Evolutionary conservation across 1,140 invertebrate species (phyloP).

Genomic region (Myzus persicae): DNA sequence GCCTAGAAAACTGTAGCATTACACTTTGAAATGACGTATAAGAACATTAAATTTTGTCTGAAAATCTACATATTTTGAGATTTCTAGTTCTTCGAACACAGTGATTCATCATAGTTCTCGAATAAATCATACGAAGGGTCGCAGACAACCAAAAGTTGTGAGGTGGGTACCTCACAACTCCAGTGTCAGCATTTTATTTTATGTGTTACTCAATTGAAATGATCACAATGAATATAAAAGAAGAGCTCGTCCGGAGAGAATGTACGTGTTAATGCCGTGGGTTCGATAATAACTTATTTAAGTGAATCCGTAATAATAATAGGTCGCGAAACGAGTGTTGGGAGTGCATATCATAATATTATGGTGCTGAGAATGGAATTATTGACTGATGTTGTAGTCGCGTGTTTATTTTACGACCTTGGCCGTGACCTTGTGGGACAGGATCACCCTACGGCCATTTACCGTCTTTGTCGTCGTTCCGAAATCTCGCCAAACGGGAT

Average conservation of each 20-base stretch:
- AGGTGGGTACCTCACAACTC: too few species aligned
- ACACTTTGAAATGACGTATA: too few species aligned
- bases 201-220: neutral
- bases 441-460: neutral
- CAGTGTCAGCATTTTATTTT: neutral
- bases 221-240: neutral
- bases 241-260: neutral
- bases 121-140: neutral
- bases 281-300: neutral
- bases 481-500: neutral
- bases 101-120: neutral
- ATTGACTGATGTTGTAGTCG: neutral
- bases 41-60: too few species aligned
- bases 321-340: neutral
- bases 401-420: conserved; percentile 23
- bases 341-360: neutral
- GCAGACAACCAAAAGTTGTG: too few species aligned
- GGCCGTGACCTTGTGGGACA: neutral
- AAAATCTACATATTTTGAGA: neutral
- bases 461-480: neutral
- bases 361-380: neutral
- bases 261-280: neutral
- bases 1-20: too few species aligned
- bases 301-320: neutral
- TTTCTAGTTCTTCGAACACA: neutral